A percentile compares a stretch with the other conserved stretches of the same genome.
These are phyloP conservation scores for Tragelaphus imberbis DNA, from an alignment of 2,113 vertebrate genomes.

Conservation along the genomic window DNA sequence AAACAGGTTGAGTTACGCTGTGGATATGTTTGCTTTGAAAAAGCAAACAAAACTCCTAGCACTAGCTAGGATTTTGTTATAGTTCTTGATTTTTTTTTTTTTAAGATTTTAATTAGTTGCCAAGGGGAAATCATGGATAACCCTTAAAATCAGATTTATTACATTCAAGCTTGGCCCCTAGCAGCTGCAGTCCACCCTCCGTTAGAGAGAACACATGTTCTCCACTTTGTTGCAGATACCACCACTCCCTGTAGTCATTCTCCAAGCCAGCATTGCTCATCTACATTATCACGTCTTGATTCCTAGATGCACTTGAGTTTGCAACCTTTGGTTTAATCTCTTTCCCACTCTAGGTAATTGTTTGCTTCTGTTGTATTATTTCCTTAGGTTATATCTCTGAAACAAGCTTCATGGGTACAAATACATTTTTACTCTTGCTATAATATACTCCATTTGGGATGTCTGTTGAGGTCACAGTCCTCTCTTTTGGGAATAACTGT, in stretches of 20 bases:
- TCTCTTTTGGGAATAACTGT: background rate
- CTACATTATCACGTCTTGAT: background rate
- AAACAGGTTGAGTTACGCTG: background rate
- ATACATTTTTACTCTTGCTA: background rate
- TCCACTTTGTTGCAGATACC: background rate
- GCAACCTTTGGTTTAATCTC: background rate
- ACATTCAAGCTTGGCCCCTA: background rate
- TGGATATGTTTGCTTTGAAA: background rate
- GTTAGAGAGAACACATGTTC: fast-evolving
- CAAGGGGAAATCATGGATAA: too few relatives aligned
- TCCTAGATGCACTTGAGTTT: background rate
- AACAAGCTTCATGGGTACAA: background rate
- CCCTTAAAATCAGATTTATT: background rate
- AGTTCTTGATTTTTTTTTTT: background rate
- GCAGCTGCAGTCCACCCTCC: background rate
- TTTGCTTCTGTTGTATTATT: background rate
- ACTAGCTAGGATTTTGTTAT: fast-evolving
- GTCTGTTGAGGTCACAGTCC: background rate
- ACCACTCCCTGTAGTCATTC: background rate
- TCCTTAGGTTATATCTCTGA: background rate
- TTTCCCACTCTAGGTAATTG: background rate
- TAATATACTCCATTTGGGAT: background rate
- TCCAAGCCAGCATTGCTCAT: fast-evolving
- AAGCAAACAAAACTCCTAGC: background rate
- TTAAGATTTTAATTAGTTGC: background rate